Evolutionary conservation across 2,797 vertebrate genomes (phyloP).

Genomic region (Lophura swinhoii): DNA sequence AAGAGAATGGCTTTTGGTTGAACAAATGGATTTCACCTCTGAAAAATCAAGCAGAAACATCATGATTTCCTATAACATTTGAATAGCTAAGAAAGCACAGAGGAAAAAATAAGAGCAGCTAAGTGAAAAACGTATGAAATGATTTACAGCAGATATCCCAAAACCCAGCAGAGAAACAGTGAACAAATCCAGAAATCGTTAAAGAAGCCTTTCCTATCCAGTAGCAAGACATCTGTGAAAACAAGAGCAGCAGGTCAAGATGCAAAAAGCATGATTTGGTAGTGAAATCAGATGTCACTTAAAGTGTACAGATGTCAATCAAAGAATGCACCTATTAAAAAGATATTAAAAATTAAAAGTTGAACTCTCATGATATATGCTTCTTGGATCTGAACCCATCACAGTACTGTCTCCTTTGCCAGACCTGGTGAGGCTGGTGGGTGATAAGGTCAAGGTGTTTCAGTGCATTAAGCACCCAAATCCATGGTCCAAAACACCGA

Average conservation of each 20-base stretch:
- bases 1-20: conserved; percentile 22
- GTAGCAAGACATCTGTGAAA: neutral
- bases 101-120: conserved; percentile 39
- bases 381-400: neutral
- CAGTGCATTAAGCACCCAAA: neutral
- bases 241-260: neutral
- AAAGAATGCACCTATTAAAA: neutral
- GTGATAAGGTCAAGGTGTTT: neutral
- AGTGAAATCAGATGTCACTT: no score
- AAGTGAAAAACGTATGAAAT: conserved; percentile 35
- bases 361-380: neutral
- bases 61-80: conserved; percentile 51
- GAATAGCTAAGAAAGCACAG: conserved; percentile 42
- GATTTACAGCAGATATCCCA: conserved; percentile 9
- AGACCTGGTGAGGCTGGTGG: accelerated
- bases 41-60: conserved; percentile 44
- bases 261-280: neutral
- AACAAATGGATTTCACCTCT: conserved; percentile 58
- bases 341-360: neutral
- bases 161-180: conserved; percentile 26
- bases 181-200: conserved; percentile 8
- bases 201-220: neutral
- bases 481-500: neutral
- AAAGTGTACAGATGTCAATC: neutral
- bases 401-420: neutral